Base-by-base conservation (phyloP, 2,888 invertebrate genomes). In the Melitaea athalia region DNA sequence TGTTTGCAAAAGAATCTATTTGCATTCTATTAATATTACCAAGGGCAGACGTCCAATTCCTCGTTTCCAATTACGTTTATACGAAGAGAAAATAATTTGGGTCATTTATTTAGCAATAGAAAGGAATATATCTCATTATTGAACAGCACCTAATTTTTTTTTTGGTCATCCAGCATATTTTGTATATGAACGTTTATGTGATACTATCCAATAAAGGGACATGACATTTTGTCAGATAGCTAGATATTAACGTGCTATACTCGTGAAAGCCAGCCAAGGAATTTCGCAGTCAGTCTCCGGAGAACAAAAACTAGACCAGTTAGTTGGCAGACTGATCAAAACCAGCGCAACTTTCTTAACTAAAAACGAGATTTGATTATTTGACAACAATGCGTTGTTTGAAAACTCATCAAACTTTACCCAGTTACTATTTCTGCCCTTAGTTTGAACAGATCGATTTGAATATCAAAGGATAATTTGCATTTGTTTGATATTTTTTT, bases 401-500 rank as follows among this genome's bases (percentile, higher is more conserved):
- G 61, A 60, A 67, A 75, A 67, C 70, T 74, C 66, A 71, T 72
- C 69, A 68, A 73, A 75, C 69, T 74, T 70, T 62, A 43, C 43
- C 66, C 47, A 49, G 33, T 61, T 61, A 49, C 61, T 62, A 67
- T 61, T 24, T 61, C 49, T 61, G 55, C 43, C 53, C 24, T 55
- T 45, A 60, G 53, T 42, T 61, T 57, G 24, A 49, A 38, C 60
- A 49, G 38, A 66, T 24, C 53, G 38, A 66, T 66, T 66, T 61
- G 61, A 53, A 62, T 67, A 49, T 62, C 42, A 60, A 15, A 62
- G 38, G 47, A 61, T 42, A 55, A 61, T 67, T 67, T 67, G 38
- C 55, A 61, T 67, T 61, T 67, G 31, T 67, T 42, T 55, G 24
- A 52, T 17, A 49, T 61, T 55, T 61, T 55, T 24, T 61, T 53